Evolutionary conservation across 1,140 invertebrate genomes (phyloP).

Genomic region (Euschistus heros): DNA sequence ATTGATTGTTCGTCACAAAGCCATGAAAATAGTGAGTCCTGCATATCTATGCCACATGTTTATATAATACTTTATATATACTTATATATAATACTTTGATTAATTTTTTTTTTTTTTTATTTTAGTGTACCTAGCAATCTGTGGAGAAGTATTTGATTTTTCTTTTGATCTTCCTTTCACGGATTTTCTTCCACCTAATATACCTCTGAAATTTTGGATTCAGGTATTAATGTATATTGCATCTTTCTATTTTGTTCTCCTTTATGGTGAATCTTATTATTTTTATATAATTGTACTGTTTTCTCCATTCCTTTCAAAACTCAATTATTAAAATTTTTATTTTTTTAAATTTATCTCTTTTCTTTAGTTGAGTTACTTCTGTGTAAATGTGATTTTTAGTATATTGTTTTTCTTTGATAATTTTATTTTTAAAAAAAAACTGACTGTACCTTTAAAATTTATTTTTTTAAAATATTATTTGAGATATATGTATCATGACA

Average conservation of each 20-base stretch:
- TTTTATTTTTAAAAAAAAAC: no score
- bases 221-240: constrained; percentile 46
- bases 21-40: constrained; percentile 68
- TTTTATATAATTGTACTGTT: background rate
- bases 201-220: constrained; percentile 83
- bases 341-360: no score
- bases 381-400: no score
- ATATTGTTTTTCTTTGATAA: no score
- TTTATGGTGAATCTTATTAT: no score
- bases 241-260: no score
- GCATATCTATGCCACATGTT: background rate
- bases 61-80: background rate
- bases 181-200: constrained; percentile 79
- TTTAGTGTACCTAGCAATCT: constrained; percentile 76
- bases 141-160: constrained; percentile 84
- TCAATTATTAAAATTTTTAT: background rate
- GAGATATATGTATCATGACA: no score
- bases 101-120: constrained; percentile 21
- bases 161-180: constrained; percentile 86
- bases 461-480: no score
- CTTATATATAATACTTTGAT: background rate
- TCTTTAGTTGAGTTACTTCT: no score
- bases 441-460: no score
- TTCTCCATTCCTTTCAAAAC: background rate
- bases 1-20: constrained; percentile 92